phyloP scores from a whole-genome alignment of 1,140 invertebrate genomes.

The Bombyx mori region DNA sequence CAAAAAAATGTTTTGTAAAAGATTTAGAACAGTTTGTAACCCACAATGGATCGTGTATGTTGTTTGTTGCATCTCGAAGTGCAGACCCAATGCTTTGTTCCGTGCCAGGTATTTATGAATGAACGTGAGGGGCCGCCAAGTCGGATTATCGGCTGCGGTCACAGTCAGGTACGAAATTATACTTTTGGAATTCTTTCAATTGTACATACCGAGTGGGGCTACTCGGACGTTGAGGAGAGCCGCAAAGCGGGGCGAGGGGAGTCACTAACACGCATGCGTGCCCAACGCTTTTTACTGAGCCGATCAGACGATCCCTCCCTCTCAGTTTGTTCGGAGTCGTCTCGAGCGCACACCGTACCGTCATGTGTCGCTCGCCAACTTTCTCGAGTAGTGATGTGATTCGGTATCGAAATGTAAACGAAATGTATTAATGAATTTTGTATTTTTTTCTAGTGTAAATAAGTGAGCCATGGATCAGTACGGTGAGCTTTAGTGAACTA shows the following conservation, averaged over 20 bases:
- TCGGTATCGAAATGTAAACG: slow-evolving; percentile 45
- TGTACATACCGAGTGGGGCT: slow-evolving; percentile 42
- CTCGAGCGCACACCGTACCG: slow-evolving; percentile 42
- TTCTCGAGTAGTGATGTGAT: slow-evolving; percentile 68
- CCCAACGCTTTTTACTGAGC: slow-evolving; percentile 41
- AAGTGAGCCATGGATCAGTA: slow-evolving; percentile 9
- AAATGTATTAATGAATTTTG: slow-evolving; percentile 22
- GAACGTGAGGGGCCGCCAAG: slow-evolving; percentile 57
- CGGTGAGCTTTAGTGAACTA: slow-evolving; percentile 22
- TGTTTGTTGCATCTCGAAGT: slow-evolving; percentile 45
- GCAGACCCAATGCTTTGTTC: slow-evolving; percentile 23
- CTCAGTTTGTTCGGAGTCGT: slow-evolving; percentile 55
- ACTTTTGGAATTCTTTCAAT: slow-evolving; percentile 68
- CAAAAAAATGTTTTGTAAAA: slow-evolving; percentile 53
- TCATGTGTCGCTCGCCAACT: slow-evolving; percentile 57
- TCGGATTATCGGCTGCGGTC: slow-evolving; percentile 45
- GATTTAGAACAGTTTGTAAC: slow-evolving; percentile 45
- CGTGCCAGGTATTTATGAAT: slow-evolving; percentile 64
- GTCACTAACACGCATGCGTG: slow-evolving; percentile 48
- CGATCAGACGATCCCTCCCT: slow-evolving; percentile 44
- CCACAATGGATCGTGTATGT: slow-evolving; percentile 27
- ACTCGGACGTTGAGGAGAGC: slow-evolving; percentile 51
- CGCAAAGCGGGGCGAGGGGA: slow-evolving; percentile 61
- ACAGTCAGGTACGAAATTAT: slow-evolving; percentile 67
- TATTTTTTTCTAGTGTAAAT: slow-evolving; percentile 20